Percentiles rank a stretch among this genome's conserved stretches.
Conservation (phyloP, 2,113 vertebrate species). For the Psittacula cyanocephala region DNA sequence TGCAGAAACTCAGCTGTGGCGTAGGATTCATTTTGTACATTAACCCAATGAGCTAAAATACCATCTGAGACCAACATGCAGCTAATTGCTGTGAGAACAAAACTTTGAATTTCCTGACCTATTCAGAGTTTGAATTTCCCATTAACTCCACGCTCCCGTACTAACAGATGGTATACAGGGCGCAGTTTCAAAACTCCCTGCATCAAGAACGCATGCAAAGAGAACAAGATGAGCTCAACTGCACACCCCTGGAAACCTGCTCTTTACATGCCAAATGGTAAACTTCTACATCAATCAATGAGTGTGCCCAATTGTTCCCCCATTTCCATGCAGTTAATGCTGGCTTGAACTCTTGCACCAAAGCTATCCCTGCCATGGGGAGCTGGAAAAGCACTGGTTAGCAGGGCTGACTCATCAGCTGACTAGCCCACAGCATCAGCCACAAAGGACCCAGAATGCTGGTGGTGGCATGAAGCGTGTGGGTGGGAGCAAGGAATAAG, state of each 20-base stretch:
- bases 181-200: not conserved
- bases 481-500: conserved; percentile 66
- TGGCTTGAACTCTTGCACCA: not conserved
- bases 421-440: conserved; percentile 52
- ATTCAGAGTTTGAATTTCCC: conserved; percentile 47
- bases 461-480: conserved; percentile 62
- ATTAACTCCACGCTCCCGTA: not conserved
- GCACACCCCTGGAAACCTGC: not conserved
- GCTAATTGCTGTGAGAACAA: conserved; percentile 46
- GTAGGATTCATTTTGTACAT: not conserved
- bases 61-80: conserved; percentile 60
- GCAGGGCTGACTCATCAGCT: conserved; percentile 59
- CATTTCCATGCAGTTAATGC: not conserved
- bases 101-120: conserved; percentile 41
- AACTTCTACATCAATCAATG: not conserved
- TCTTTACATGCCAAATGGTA: not conserved
- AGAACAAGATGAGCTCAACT: not conserved
- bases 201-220: not conserved
- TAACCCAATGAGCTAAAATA: not conserved
- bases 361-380: not conserved
- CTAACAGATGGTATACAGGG: conserved; percentile 33
- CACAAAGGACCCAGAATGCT: conserved; percentile 61
- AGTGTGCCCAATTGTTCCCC: not conserved
- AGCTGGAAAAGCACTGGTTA: conserved; percentile 58
- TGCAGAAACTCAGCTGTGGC: not conserved